Percentiles rank a stretch among this genome's conserved stretches.
Evolutionary conservation across 1,140 invertebrate genomes (phyloP).

Genomic region (Rhyacophila brunnea): DNA sequence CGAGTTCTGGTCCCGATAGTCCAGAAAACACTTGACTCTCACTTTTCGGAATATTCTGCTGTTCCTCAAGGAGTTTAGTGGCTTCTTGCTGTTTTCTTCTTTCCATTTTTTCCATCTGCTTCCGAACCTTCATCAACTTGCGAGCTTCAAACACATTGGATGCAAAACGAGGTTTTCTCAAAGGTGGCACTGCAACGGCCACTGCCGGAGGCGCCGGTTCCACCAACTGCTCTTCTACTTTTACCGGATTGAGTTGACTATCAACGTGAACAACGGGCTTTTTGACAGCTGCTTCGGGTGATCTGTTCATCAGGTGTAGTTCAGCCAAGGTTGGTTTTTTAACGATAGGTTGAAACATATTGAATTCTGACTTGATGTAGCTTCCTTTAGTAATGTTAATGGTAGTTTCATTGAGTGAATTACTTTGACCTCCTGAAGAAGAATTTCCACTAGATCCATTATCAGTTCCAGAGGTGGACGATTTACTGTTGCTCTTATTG

Average conservation of each 20-base stretch:
- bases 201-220: conserved; percentile 40
- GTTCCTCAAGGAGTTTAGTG: conserved; percentile 48
- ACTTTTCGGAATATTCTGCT: conserved; percentile 49
- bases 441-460: conserved; percentile 47
- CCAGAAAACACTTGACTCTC: conserved; percentile 50
- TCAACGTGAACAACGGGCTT: conserved; percentile 30
- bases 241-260: conserved; percentile 23
- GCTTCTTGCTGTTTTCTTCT: conserved; percentile 54
- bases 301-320: conserved; percentile 7
- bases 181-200: conserved; percentile 43
- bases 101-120: conserved; percentile 59
- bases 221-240: conserved; percentile 23
- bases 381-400: conserved; percentile 26
- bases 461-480: conserved; percentile 47
- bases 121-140: conserved; percentile 62
- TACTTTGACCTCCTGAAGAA: conserved; percentile 47
- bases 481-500: conserved; percentile 42
- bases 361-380: conserved; percentile 34
- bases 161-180: conserved; percentile 62
- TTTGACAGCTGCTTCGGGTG: conserved; percentile 11
- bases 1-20: conserved; percentile 49
- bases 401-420: conserved; percentile 8
- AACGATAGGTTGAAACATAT: conserved; percentile 29
- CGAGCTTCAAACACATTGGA: conserved; percentile 61
- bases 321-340: conserved; percentile 13